Evolutionary conservation across 2,797 vertebrate genomes (phyloP).

Genomic region (Distichodus sexfasciatus): DNA sequence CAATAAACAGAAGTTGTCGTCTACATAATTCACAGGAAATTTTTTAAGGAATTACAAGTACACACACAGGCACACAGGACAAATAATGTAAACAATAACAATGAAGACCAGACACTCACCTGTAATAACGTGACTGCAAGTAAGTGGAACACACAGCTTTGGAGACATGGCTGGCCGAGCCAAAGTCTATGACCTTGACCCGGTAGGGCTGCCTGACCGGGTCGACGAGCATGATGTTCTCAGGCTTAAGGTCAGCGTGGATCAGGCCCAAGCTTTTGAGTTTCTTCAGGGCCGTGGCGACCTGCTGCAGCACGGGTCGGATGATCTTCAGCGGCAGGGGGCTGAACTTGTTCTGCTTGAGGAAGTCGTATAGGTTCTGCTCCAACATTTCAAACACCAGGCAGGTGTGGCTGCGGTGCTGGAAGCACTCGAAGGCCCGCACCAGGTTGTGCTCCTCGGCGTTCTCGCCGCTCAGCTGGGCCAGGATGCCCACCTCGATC

Average conservation of each 20-base stretch:
- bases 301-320: conserved; percentile 92
- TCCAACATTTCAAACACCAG: conserved; percentile 98
- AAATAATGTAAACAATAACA: not conserved
- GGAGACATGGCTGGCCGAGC: conserved; percentile 96
- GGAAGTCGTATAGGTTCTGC: conserved; percentile 96
- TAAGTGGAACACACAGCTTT: conserved; percentile 99
- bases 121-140: conserved; percentile 97
- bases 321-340: conserved; percentile 95
- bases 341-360: conserved; percentile 98
- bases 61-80: not conserved
- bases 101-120: conserved; percentile 68
- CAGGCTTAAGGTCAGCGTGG: conserved; percentile 97
- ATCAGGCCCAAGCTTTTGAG: conserved; percentile 96
- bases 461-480: conserved; percentile 89
- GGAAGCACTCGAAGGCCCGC: conserved; percentile 94
- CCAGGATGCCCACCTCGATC: conserved; percentile 89
- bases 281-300: conserved; percentile 94
- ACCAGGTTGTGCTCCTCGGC: conserved; percentile 95
- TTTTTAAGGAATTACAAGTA: not conserved
- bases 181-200: conserved; percentile 98
- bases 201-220: conserved; percentile 92
- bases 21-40: too few relatives aligned
- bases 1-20: not conserved
- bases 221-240: conserved; percentile 99
- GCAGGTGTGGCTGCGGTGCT: conserved; percentile 93